A percentile compares a stretch with the other conserved stretches of the same genome.
Evolutionary conservation across 1,140 invertebrate species (phyloP).

Genomic region (Zaprionus kolodkinae): DNA sequence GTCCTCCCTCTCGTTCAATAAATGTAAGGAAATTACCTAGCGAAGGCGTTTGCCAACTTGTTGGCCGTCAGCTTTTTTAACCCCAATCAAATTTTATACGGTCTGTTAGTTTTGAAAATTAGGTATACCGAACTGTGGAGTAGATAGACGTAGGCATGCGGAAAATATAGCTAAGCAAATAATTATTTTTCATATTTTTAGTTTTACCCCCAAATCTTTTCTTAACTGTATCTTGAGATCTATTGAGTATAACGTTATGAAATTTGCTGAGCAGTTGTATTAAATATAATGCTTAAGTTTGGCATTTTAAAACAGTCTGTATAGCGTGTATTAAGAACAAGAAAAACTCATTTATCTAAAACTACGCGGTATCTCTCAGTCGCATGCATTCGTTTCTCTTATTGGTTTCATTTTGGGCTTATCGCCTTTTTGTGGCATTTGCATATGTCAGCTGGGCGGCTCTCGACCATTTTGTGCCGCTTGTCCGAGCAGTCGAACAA

Average conservation of each 20-base stretch:
- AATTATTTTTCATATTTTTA: no score
- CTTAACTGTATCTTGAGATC: neutral
- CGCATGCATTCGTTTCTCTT: neutral
- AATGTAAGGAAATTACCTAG: conserved; percentile 42
- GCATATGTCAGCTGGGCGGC: conserved; percentile 76
- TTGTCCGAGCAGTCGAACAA: conserved; percentile 52
- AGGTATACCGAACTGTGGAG: neutral
- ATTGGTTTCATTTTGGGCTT: conserved; percentile 39
- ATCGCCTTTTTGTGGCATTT: conserved; percentile 68
- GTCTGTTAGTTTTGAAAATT: neutral
- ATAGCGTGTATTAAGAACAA: neutral
- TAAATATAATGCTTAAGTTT: no score
- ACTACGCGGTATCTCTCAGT: neutral
- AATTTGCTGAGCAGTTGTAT: neutral
- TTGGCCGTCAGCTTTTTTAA: conserved; percentile 36
- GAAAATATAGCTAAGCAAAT: neutral
- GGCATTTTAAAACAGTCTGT: neutral
- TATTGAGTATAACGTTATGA: neutral
- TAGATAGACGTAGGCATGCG: neutral
- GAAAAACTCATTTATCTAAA: neutral
- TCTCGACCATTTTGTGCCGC: conserved; percentile 18
- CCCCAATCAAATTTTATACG: conserved; percentile 42
- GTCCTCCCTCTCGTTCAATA: neutral
- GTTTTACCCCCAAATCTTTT: neutral
- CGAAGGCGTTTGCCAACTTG: conserved; percentile 42